Evolutionary conservation across 1,140 invertebrate species (phyloP), one percentile per base, ranked within the genome.

Genomic region (Drosophila carrolli): DNA sequence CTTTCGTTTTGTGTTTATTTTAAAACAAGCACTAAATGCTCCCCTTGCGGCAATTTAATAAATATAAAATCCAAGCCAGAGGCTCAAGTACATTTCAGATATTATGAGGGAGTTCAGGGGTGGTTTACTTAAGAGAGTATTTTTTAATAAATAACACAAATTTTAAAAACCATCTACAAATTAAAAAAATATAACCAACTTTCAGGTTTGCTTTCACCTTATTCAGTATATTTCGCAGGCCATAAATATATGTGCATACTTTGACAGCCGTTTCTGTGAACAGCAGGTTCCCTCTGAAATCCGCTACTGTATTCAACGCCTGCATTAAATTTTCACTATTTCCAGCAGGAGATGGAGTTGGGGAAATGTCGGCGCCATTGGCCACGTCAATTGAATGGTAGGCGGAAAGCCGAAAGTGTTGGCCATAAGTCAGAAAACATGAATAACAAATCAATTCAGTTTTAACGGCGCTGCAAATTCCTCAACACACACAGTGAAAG

Each of bases 391-490:
- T 83, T 88, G 80, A 88, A 83, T 80, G 84, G 83, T 89, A 88
- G 83, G 83, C 80, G 79, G 84, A 84, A 74, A 62, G 73, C 77
- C 80, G 71, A 75, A 84, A 88, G 84, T 84, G 85, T 81, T 89
- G 80, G 80, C 85, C 85, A 88, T 88, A 88, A 88, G 84, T 88
- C 84, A 88, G 84, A 78, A 81, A 88, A 89, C 84, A 88, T 88
- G 84, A 88, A 88, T 88, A 88, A 89, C 84, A 88, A 88, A 88
- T 88, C 84, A 89, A 88, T 88, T 88, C 85, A 72, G 73, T 84
- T 88, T 88, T 77, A 89, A 89, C 75, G 79, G 67, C 44, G 58
- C 66, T 73, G 79, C 75, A 89, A 86, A 86, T 79, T 88, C 83
- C 78, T 86, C 68, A 77, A 47, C 47, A 77, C 37, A 84, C 62